Conservation (phyloP, 2,888 invertebrate species). For the Idaea biselata region DNA sequence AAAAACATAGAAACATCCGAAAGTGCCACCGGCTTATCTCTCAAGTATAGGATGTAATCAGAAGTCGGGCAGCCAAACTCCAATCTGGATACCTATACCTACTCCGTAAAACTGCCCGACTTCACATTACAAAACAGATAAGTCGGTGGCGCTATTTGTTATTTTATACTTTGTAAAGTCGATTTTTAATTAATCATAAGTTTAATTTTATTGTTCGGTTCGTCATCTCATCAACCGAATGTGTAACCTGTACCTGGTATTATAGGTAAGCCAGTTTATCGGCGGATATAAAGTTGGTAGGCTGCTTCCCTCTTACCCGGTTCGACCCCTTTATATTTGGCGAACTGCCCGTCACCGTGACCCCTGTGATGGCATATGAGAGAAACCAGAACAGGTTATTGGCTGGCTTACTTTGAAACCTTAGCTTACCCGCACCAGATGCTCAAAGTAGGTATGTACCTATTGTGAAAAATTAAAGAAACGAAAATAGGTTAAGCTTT, state of each 20-base stretch:
- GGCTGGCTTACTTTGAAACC: background rate
- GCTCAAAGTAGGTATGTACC: background rate
- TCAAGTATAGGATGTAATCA: too few relatives aligned
- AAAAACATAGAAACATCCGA: too few relatives aligned
- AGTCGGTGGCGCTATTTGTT: too few relatives aligned
- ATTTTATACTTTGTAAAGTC: too few relatives aligned
- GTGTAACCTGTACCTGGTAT: too few relatives aligned
- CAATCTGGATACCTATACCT: too few relatives aligned
- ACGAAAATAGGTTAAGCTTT: background rate
- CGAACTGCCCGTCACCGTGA: slow-evolving; percentile 27
- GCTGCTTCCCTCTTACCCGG: background rate
- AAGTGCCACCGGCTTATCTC: too few relatives aligned
- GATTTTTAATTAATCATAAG: background rate
- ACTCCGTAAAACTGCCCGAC: too few relatives aligned
- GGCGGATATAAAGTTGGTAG: background rate
- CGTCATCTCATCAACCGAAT: too few relatives aligned
- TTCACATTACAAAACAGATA: too few relatives aligned
- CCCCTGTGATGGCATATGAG: slow-evolving; percentile 16
- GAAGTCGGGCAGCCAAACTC: too few relatives aligned
- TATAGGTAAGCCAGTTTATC: background rate
- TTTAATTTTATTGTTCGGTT: too few relatives aligned
- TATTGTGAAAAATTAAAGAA: background rate
- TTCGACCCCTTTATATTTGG: slow-evolving; percentile 26
- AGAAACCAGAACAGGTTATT: background rate
- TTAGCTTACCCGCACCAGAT: background rate